phyloP scores from a whole-genome alignment of 2,888 invertebrate genomes.

The Ephialtes manifestator region DNA sequence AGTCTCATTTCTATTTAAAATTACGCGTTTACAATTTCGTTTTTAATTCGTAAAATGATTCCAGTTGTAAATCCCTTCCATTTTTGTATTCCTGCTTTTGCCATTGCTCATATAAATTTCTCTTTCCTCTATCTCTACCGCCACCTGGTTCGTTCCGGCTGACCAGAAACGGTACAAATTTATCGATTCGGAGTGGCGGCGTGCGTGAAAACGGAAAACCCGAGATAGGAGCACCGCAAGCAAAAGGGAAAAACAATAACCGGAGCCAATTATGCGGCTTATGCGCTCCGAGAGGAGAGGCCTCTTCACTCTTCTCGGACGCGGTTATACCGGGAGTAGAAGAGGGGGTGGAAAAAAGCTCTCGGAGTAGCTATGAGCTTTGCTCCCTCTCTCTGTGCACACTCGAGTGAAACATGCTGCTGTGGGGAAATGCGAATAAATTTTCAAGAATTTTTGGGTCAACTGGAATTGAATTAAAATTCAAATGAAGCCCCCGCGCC shows the following conservation, averaged over 20 bases:
- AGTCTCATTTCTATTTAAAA: background rate
- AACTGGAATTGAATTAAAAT: conserved; percentile 65
- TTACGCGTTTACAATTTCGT: conserved; percentile 3
- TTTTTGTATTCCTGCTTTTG: background rate
- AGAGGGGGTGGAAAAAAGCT: conserved; percentile 10
- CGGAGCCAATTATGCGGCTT: conserved; percentile 54
- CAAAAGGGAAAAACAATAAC: conserved; percentile 44
- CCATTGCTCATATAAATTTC: conserved; percentile 35
- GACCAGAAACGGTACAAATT: conserved; percentile 32
- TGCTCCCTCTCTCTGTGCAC: conserved; percentile 20
- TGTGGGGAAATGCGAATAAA: conserved; percentile 56
- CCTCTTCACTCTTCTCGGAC: conserved; percentile 49
- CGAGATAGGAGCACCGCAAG: conserved; percentile 19
- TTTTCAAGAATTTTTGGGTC: conserved; percentile 65
- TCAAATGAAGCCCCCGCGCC: conserved; percentile 56
- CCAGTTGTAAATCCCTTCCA: background rate
- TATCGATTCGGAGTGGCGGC: conserved; percentile 30
- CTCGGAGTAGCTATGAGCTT: conserved; percentile 29
- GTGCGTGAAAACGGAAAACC: conserved; percentile 24
- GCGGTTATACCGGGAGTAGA: conserved; percentile 13
- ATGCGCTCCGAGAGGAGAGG: conserved; percentile 47
- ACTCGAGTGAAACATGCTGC: conserved; percentile 32
- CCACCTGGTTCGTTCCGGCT: conserved; percentile 1
- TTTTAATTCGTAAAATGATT: conserved; percentile 16
- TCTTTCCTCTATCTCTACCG: background rate